Evolutionary conservation across 2,113 vertebrate species (phyloP).

Genomic region (Oostethus manadensis): DNA sequence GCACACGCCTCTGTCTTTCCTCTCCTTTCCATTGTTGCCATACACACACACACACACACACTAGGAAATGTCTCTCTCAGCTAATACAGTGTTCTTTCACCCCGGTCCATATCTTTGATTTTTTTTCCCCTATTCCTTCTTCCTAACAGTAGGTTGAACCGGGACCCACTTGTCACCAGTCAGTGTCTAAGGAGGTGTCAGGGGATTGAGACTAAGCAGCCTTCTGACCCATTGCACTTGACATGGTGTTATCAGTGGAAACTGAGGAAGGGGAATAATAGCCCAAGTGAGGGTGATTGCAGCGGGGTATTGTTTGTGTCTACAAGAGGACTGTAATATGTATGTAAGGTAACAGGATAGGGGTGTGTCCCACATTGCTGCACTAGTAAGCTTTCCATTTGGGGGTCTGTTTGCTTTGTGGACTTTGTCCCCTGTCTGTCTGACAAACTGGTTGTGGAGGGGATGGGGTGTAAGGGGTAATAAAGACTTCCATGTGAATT

Average conservation of each 20-base stretch:
- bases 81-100: conserved; percentile 13
- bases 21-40: conserved; percentile 36
- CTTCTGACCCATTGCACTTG: conserved; percentile 33
- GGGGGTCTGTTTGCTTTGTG: conserved; percentile 28
- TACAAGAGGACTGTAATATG: conserved; percentile 11
- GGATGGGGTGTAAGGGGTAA: conserved; percentile 34
- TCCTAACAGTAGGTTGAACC: background rate
- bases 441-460: conserved; percentile 20
- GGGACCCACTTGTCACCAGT: conserved; percentile 22
- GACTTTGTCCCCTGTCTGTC: conserved; percentile 35
- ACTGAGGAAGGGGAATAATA: conserved; percentile 16
- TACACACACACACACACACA: background rate
- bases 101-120: conserved; percentile 14
- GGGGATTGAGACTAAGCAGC: conserved; percentile 38
- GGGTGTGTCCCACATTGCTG: conserved; percentile 31
- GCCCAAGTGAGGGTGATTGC: conserved; percentile 5
- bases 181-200: conserved; percentile 30
- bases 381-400: conserved; percentile 35
- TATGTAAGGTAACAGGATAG: conserved; percentile 10
- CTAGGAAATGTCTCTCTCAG: conserved; percentile 5
- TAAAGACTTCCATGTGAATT: conserved; percentile 54
- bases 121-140: conserved; percentile 4
- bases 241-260: conserved; percentile 38
- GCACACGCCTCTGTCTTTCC: background rate
- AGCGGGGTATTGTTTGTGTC: conserved; percentile 36